A percentile compares a stretch with the other conserved stretches of the same genome.
phyloP scores from a whole-genome alignment of 2,113 vertebrate genomes.

The Ailuropoda melanoleuca region DNA sequence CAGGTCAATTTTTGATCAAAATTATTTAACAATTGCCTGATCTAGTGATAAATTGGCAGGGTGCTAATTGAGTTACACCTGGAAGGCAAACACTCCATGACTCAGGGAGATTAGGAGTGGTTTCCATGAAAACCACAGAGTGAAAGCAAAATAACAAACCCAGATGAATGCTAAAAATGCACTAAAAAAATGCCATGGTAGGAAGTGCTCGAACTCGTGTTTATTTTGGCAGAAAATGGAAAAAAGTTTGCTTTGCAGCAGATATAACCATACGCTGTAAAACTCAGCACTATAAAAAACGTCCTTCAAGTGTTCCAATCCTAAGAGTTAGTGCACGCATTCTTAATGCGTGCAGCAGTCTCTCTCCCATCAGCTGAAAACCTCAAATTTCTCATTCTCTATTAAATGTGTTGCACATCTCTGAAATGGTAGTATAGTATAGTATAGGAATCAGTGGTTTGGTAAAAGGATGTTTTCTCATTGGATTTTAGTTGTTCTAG shows the following conservation, averaged over 20 bases:
- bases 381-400: neutral
- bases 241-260: neutral
- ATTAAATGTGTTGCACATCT: neutral
- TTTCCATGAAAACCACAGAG: neutral
- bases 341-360: neutral
- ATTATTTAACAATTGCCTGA: neutral
- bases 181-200: neutral
- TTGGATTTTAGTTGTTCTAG: neutral
- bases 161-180: neutral
- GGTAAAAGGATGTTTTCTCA: neutral
- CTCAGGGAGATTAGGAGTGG: neutral
- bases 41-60: neutral
- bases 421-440: neutral
- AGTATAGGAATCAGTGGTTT: neutral
- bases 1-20: neutral
- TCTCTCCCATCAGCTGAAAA: neutral
- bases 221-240: neutral
- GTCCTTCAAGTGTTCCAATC: neutral
- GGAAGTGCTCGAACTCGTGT: neutral
- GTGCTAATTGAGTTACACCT: conserved; percentile 14
- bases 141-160: neutral
- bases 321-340: neutral
- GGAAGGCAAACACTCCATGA: neutral
- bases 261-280: neutral
- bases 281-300: neutral